Evolutionary conservation across 2,797 vertebrate species (phyloP), one percentile per base, ranked within the genome.

Genomic region (Glossophaga mutica): DNA sequence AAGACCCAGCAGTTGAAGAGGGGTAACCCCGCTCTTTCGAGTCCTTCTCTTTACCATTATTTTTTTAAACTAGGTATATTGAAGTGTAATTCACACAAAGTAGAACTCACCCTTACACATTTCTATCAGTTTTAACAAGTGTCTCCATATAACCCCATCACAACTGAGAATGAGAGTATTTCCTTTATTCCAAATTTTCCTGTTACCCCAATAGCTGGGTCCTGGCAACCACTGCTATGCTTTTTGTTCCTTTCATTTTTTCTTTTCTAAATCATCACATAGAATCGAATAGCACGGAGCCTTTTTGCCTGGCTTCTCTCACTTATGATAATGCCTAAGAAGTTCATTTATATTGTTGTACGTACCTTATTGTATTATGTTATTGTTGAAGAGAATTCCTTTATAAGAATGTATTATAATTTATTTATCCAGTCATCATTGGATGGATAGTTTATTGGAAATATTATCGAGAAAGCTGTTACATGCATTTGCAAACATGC

Each of bases 271-370:
- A 55, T 37, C 39, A 48, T 91, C n/a, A 19, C n/a, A 87, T 39
- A 48, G 37, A 34, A 65, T 71, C 32, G 9, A 71, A 90, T 9
- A 50, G 34, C 9, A 46, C 6, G 34, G 7, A 37, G 57, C 2
- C 19, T 76, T 94, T 82, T 26, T 62, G 24, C 59, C 32, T 96
- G 81, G 59, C 22, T 90, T 70, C 42, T 76, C 74, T 86, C 5
- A 6, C 24, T 59, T 50, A 15, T 10, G 7, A 9, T 26, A 73
- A 37, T 24, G 26, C 18, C 37, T 76, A 59, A 74, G 8, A 59
- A n/a, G 15, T 26, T 59, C 32, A n/a, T 59, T 59, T 3, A 4
- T 18, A 37, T 12, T 48, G 21, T 0, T 34, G 1, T 26, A 1
- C 67, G 34, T 74, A 26, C 12, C 6, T 21, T 48, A 9, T 1